Evolutionary conservation across 2,888 invertebrate species (phyloP).

Genomic region (Phorcus lineatus): DNA sequence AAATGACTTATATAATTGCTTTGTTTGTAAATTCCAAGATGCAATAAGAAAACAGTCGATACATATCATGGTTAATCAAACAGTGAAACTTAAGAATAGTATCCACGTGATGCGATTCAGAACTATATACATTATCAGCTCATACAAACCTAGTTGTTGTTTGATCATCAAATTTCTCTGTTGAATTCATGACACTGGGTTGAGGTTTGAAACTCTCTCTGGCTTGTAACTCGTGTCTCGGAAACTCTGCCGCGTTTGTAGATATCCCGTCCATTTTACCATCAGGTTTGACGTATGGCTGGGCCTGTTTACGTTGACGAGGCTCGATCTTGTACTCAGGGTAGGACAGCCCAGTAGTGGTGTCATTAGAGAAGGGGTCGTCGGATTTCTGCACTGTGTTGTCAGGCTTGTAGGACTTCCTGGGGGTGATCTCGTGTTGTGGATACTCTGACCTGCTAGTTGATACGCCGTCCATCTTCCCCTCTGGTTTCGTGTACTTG

Average conservation of each 20-base stretch:
- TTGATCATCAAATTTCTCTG: slow-evolving; percentile 29
- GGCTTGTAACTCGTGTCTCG: neutral
- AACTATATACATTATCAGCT: too few species aligned
- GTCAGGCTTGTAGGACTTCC: slow-evolving; percentile 29
- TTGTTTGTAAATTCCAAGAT: too few species aligned
- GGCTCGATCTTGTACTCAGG: neutral
- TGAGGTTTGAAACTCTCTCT: neutral
- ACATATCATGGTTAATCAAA: too few species aligned
- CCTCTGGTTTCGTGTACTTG: slow-evolving; percentile 58
- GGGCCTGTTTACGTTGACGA: slow-evolving; percentile 50
- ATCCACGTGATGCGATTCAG: too few species aligned
- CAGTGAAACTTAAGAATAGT: too few species aligned
- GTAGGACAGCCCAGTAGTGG: slow-evolving; percentile 29
- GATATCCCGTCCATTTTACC: slow-evolving; percentile 9
- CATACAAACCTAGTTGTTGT: slow-evolving; percentile 53
- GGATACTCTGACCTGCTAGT: slow-evolving; percentile 45
- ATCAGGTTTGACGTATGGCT: neutral
- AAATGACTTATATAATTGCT: too few species aligned
- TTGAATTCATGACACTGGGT: slow-evolving; percentile 56
- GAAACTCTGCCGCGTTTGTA: neutral
- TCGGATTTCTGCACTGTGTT: slow-evolving; percentile 7
- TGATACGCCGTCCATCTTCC: slow-evolving; percentile 64
- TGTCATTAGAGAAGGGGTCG: neutral
- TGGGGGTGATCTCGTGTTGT: slow-evolving; percentile 30
- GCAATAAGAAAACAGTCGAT: too few species aligned